phyloP scores from a whole-genome alignment of 2,113 vertebrate species.

The Phycodurus eques region DNA sequence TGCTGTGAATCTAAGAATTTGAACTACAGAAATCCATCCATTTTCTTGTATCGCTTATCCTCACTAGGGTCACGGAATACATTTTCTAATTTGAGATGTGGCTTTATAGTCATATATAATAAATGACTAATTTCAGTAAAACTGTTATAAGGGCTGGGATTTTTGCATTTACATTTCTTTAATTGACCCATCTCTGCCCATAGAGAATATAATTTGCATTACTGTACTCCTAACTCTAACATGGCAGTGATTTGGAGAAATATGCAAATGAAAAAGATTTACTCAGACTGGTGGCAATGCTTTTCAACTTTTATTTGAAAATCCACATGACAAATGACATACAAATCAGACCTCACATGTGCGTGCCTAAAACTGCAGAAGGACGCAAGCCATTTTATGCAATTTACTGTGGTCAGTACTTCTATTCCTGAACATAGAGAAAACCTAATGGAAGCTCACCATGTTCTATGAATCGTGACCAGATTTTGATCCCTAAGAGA shows the following conservation, averaged over 20 bases:
- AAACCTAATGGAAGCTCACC: background rate
- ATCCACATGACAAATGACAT: background rate
- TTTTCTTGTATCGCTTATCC: no score
- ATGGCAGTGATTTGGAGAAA: background rate
- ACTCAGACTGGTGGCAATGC: background rate
- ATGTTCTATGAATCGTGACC: background rate
- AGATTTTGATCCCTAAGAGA: background rate
- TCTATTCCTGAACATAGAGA: background rate
- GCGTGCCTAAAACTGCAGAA: background rate
- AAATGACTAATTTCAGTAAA: no score
- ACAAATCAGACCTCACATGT: background rate
- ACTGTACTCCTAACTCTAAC: background rate
- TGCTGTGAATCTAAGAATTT: no score
- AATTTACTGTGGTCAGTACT: background rate
- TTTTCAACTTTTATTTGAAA: constrained; percentile 4
- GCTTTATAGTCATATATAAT: no score
- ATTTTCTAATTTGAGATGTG: no score
- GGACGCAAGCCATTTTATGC: background rate
- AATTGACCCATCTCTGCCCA: background rate
- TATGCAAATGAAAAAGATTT: background rate
- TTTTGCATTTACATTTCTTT: no score
- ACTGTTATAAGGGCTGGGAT: no score
- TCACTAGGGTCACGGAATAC: no score
- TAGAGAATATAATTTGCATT: background rate
- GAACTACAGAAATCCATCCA: no score